A percentile compares a stretch with the other conserved stretches of the same genome.
Evolutionary conservation across 2,888 invertebrate species (phyloP).

Genomic region (Calliopum simillimum): DNA sequence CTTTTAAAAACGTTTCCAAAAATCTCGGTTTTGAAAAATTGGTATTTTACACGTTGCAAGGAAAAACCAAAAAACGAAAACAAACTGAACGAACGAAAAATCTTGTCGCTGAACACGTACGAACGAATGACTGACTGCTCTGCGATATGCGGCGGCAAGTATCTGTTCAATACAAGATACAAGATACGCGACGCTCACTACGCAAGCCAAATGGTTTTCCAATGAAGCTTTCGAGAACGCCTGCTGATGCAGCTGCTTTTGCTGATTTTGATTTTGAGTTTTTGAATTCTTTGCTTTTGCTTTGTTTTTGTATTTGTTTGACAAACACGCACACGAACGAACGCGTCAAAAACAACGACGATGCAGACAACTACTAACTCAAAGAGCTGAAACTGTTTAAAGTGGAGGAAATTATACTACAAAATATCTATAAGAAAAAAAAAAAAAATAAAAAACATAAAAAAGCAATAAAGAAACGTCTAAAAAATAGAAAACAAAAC

Average conservation of each 20-base stretch:
- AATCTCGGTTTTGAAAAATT: conserved; percentile 1
- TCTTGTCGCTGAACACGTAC: conserved; percentile 14
- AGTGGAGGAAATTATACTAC: too few species aligned
- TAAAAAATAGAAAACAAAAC: too few species aligned
- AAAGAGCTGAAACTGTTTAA: too few species aligned
- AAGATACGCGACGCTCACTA: conserved; percentile 1
- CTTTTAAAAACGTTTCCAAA: conserved; percentile 5
- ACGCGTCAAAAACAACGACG: too few species aligned
- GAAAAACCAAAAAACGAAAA: conserved; percentile 23
- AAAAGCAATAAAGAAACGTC: too few species aligned
- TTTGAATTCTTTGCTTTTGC: too few species aligned
- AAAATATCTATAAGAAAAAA: too few species aligned
- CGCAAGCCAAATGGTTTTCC: background rate
- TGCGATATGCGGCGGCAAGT: background rate
- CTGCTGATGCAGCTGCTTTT: background rate
- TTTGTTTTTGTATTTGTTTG: too few species aligned
- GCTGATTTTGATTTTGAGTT: background rate
- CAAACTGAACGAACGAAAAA: conserved; percentile 27
- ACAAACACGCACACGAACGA: too few species aligned
- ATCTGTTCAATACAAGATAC: conserved; percentile 13
- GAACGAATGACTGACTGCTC: conserved; percentile 6
- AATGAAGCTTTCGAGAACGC: background rate
- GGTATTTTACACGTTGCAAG: conserved; percentile 1
- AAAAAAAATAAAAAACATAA: too few species aligned
- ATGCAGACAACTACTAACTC: too few species aligned